Conservation (phyloP, 53 echinoderm and acorn worm genomes). For the Holothuria scabra region DNA sequence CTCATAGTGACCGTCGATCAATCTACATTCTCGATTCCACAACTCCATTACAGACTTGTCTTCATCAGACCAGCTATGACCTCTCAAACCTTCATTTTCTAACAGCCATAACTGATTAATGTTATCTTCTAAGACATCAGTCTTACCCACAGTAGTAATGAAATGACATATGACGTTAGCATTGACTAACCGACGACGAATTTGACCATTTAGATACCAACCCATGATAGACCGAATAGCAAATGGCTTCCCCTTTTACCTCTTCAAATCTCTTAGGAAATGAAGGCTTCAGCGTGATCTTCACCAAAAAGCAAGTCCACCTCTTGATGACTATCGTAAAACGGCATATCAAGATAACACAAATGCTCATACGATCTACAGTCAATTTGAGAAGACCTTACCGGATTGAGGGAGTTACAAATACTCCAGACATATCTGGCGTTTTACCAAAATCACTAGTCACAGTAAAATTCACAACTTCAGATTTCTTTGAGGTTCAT, state of each 20-base stretch:
- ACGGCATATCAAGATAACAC: conserved; percentile 24
- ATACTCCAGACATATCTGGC: conserved; percentile 26
- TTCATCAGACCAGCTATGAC: conserved; percentile 36
- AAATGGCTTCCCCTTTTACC: conserved; percentile 45
- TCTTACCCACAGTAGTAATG: conserved; percentile 2
- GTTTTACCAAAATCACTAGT: conserved; percentile 22
- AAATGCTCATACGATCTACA: conserved; percentile 36
- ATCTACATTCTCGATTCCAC: conserved; percentile 41
- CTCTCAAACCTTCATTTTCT: conserved; percentile 43
- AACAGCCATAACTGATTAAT: conserved; percentile 39
- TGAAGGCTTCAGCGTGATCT: conserved; percentile 48
- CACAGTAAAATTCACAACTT: conserved; percentile 36
- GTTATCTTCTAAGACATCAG: conserved; percentile 19
- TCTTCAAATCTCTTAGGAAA: conserved; percentile 54
- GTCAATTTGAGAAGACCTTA: conserved; percentile 31
- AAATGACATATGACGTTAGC: conserved; percentile 39
- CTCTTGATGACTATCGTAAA: background rate
- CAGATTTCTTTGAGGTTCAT: conserved; percentile 19
- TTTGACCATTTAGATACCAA: conserved; percentile 49
- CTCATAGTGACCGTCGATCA: conserved; percentile 47
- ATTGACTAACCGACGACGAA: background rate
- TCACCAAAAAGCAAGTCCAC: conserved; percentile 62
- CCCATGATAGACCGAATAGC: conserved; percentile 50
- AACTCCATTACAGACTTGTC: conserved; percentile 38
- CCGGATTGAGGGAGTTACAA: conserved; percentile 44